A percentile compares a stretch with the other conserved stretches of the same genome.
These are phyloP conservation scores for Trilocha varians DNA, from an alignment of 2,888 invertebrate species.

Conservation along the genomic window DNA sequence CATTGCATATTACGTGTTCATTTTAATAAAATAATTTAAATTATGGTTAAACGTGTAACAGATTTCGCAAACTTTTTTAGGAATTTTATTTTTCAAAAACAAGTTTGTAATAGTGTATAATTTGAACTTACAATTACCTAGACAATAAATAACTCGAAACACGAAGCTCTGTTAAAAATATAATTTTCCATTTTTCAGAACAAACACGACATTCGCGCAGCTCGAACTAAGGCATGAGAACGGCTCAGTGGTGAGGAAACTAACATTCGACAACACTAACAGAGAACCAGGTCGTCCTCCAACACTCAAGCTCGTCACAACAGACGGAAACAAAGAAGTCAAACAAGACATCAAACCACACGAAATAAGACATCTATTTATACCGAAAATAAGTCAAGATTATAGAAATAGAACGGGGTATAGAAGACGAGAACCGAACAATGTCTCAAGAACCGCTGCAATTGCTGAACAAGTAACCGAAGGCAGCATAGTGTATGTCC, in stretches of 20 bases:
- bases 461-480: constrained; percentile 42
- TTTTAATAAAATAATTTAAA: too few species aligned
- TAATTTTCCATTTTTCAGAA: constrained; percentile 45
- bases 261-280: constrained; percentile 56
- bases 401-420: constrained; percentile 55
- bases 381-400: constrained; percentile 53
- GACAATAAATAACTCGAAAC: too few species aligned
- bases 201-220: constrained; percentile 61
- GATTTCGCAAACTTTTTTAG: too few species aligned
- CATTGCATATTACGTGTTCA: too few species aligned
- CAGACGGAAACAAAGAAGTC: constrained; percentile 54
- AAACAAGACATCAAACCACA: constrained; percentile 59
- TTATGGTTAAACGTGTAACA: too few species aligned
- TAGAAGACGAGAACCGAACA: constrained; percentile 38
- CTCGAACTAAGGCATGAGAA: constrained; percentile 57
- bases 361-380: constrained; percentile 57
- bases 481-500: constrained; percentile 51
- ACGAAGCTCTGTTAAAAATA: too few species aligned
- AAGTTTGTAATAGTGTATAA: too few species aligned
- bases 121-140: too few species aligned
- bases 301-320: constrained; percentile 44
- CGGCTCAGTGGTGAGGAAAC: constrained; percentile 49
- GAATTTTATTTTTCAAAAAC: too few species aligned
- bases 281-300: constrained; percentile 35
- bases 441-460: constrained; percentile 32